Conservation (phyloP, 2,888 invertebrate genomes). For the Eucera pruinosa region DNA sequence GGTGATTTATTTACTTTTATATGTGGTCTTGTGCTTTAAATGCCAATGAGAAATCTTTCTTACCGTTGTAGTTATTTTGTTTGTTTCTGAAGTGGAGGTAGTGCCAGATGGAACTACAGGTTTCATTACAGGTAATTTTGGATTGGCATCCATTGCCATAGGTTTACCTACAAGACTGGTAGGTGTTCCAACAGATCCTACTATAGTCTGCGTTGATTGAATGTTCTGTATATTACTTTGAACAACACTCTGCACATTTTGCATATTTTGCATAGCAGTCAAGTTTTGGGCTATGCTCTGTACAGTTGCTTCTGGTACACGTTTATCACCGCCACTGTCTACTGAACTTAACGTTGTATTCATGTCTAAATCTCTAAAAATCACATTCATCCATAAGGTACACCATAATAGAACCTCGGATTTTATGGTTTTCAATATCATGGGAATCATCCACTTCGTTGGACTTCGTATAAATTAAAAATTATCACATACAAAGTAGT, state of each 20-base stretch:
- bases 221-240: constrained; percentile 79
- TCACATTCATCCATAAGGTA: not conserved
- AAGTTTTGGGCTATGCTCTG: constrained; percentile 79
- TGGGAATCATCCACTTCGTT: too few species aligned
- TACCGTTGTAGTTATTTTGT: constrained; percentile 79
- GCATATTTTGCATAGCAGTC: constrained; percentile 79
- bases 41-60: not conserved
- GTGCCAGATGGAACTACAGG: constrained; percentile 77
- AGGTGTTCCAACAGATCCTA: constrained; percentile 76
- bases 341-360: constrained; percentile 72
- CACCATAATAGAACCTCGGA: too few species aligned
- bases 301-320: constrained; percentile 74
- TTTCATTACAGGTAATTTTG: constrained; percentile 80
- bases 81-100: constrained; percentile 76
- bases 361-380: constrained; percentile 65
- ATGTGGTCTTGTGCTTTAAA: too few species aligned
- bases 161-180: constrained; percentile 80
- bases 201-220: constrained; percentile 77
- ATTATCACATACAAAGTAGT: not conserved
- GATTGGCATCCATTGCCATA: constrained; percentile 80
- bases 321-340: constrained; percentile 78
- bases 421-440: too few species aligned
- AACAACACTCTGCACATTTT: constrained; percentile 75
- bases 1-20: too few species aligned
- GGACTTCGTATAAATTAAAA: not conserved